These are phyloP conservation scores for Eulemur coronatus DNA, from an alignment of 2,797 vertebrate species.

Conservation along the genomic window DNA sequence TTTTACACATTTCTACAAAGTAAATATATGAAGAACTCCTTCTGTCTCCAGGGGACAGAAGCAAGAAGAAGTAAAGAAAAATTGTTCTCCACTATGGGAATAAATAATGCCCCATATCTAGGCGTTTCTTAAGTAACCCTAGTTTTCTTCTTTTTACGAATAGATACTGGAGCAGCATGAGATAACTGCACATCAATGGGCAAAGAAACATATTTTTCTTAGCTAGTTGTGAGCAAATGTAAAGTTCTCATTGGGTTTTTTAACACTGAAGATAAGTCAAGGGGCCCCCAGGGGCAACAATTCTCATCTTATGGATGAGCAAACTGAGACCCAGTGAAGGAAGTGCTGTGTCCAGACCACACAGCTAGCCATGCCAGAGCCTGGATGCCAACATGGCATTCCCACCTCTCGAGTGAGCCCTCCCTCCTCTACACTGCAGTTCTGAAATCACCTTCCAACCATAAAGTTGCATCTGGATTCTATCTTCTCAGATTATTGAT, in stretches of 20 bases:
- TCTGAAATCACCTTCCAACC: slow-evolving; percentile 27
- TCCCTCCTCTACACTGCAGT: background rate
- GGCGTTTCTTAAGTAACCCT: background rate
- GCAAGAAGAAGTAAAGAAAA: background rate
- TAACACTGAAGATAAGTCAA: background rate
- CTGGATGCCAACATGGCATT: background rate
- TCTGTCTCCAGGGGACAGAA: slow-evolving; percentile 35
- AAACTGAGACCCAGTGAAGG: background rate
- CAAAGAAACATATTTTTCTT: background rate
- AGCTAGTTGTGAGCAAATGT: background rate
- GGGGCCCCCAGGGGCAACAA: background rate
- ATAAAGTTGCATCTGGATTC: slow-evolving; percentile 24
- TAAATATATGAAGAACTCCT: background rate
- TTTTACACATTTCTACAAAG: slow-evolving; percentile 37
- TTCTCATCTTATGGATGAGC: background rate
- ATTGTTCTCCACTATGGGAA: background rate
- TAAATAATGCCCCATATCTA: background rate
- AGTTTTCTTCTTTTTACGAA: slow-evolving; percentile 25
- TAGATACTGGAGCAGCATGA: background rate
- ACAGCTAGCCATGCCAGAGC: background rate
- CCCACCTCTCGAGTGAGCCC: background rate
- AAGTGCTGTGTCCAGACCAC: background rate
- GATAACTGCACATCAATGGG: background rate
- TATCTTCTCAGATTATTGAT: slow-evolving; percentile 53
- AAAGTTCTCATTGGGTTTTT: background rate